phyloP scores from a whole-genome alignment of 2,888 invertebrate species.

The Archaeoteleia sp. region DNA sequence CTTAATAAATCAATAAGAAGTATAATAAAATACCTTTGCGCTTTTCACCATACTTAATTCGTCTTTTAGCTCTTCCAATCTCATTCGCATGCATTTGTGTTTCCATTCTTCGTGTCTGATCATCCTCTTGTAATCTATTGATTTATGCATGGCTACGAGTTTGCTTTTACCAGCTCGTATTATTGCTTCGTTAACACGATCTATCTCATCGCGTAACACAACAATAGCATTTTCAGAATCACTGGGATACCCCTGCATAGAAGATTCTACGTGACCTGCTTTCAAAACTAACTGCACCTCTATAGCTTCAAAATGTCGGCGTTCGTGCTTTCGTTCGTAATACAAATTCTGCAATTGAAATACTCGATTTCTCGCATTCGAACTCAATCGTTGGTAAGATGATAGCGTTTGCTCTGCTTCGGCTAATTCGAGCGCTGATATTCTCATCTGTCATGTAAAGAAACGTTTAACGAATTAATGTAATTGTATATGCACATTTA shows the following conservation, averaged over 20 bases:
- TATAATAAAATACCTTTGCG: slow-evolving; percentile 61
- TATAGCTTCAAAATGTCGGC: slow-evolving; percentile 44
- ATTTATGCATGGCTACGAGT: slow-evolving; percentile 62
- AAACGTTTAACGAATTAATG: too few species aligned
- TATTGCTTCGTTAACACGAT: slow-evolving; percentile 57
- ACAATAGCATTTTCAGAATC: slow-evolving; percentile 59
- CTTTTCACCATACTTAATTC: slow-evolving; percentile 59
- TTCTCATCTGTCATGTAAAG: slow-evolving; percentile 76
- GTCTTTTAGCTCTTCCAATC: slow-evolving; percentile 62
- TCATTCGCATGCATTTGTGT: slow-evolving; percentile 63
- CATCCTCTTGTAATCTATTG: slow-evolving; percentile 60
- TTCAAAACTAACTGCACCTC: slow-evolving; percentile 61
- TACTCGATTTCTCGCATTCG: slow-evolving; percentile 44
- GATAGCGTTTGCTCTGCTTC: slow-evolving; percentile 76
- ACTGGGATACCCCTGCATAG: slow-evolving; percentile 38
- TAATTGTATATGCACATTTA: too few species aligned
- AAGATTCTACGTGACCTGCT: slow-evolving; percentile 60
- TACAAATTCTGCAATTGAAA: slow-evolving; percentile 43
- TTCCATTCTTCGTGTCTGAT: slow-evolving; percentile 68
- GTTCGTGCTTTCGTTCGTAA: slow-evolving; percentile 31
- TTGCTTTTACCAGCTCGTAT: slow-evolving; percentile 64
- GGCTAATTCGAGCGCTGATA: slow-evolving; percentile 75
- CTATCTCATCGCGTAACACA: slow-evolving; percentile 54
- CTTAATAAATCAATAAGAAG: too few species aligned
- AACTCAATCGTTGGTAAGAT: slow-evolving; percentile 57